Percentiles rank a stretch among this genome's conserved stretches.
Evolutionary conservation across 2,797 vertebrate species (phyloP).

Genomic region (Craterocephalus amniculus): DNA sequence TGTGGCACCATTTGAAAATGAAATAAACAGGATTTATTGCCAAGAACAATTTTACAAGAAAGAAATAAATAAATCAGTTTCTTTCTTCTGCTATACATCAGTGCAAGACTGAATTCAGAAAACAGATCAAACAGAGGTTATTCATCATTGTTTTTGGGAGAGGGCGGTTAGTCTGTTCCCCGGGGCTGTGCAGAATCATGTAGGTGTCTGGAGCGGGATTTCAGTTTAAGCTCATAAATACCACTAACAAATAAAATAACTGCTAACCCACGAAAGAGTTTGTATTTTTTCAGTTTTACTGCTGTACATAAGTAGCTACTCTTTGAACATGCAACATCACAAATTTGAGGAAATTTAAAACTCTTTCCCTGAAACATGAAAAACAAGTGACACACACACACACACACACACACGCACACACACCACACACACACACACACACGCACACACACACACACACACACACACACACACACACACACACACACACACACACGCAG

Average conservation of each 20-base stretch:
- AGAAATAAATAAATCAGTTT: neutral
- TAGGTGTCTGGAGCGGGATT: constrained; percentile 6
- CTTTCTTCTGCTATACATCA: neutral
- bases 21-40: too few species aligned
- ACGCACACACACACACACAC: too few species aligned
- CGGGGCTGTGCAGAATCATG: neutral
- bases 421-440: too few species aligned
- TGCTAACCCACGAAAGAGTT: neutral
- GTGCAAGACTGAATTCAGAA: neutral
- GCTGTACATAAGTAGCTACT: too few species aligned
- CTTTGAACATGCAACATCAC: neutral
- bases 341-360: neutral
- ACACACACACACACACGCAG: too few species aligned
- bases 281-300: neutral
- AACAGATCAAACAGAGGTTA: neutral
- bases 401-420: too few species aligned
- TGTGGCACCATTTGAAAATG: too few species aligned
- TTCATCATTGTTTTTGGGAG: constrained; percentile 9
- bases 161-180: constrained; percentile 13
- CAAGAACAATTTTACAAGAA: too few species aligned
- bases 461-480: too few species aligned
- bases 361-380: too few species aligned
- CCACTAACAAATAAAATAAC: neutral
- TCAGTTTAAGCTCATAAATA: constrained; percentile 11
- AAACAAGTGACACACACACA: too few species aligned